These are phyloP conservation scores for Trisateles emortualis DNA, from an alignment of 2,888 invertebrate genomes.

Conservation along the genomic window DNA sequence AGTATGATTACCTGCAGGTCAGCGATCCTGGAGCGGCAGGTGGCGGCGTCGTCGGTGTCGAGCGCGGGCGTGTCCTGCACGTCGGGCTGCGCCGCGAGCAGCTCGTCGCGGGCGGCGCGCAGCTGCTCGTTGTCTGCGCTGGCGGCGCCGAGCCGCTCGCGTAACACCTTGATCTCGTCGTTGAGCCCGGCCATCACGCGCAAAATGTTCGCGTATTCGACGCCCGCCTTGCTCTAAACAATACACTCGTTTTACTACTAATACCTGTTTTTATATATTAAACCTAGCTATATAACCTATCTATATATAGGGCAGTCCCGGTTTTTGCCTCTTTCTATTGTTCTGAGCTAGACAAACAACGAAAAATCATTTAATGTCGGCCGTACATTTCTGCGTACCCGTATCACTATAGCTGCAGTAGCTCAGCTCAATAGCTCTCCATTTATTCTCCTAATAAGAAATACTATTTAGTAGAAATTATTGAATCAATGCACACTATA, in stretches of 20 bases:
- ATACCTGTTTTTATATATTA: constrained; percentile 9
- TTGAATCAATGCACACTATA: no score
- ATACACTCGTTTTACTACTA: constrained; percentile 11
- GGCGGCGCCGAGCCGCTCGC: constrained; percentile 66
- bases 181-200: constrained; percentile 82
- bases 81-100: constrained; percentile 70
- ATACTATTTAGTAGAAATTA: no score
- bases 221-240: constrained; percentile 70
- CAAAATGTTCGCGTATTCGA: constrained; percentile 79
- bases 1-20: constrained; percentile 69
- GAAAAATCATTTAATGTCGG: no score
- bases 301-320: no score
- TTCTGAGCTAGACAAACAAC: no score
- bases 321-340: no score
- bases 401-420: no score
- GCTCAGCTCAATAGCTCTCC: no score
- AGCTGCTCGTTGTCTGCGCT: constrained; percentile 71
- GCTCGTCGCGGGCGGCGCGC: constrained; percentile 72
- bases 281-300: no score
- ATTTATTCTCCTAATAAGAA: no score
- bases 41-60: constrained; percentile 62
- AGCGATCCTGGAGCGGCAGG: constrained; percentile 63
- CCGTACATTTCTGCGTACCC: no score
- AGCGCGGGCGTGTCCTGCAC: constrained; percentile 45
- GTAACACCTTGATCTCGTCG: constrained; percentile 78